Evolutionary conservation across 2,888 invertebrate genomes (phyloP).

Genomic region (Cataglyphis cursor): DNA sequence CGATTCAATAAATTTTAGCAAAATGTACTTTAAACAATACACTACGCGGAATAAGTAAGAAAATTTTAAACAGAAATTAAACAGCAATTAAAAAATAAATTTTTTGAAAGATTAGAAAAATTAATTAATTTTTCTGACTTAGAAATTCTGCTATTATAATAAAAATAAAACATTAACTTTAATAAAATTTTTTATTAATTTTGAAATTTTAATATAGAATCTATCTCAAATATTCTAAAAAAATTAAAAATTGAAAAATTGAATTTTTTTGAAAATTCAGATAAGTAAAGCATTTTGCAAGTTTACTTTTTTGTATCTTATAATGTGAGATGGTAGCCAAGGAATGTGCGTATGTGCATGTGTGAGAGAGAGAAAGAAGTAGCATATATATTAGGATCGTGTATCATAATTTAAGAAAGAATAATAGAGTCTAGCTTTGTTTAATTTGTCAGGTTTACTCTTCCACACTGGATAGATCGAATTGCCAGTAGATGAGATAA

Average conservation of each 20-base stretch:
- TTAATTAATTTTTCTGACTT: neutral
- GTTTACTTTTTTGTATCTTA: neutral
- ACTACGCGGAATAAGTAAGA: neutral
- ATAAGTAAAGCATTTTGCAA: neutral
- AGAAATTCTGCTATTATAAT: neutral
- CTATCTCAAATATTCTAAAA: neutral
- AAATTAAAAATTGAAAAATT: neutral
- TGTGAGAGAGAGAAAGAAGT: neutral
- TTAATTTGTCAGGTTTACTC: conserved; percentile 40
- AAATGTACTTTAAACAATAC: neutral
- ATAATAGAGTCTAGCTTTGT: conserved; percentile 31
- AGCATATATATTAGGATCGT: neutral
- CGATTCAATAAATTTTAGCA: neutral
- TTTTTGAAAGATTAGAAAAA: neutral
- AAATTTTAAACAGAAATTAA: neutral
- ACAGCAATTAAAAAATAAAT: neutral
- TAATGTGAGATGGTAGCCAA: neutral
- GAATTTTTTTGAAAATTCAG: neutral
- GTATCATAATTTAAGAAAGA: conserved; percentile 30
- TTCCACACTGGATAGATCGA: conserved; percentile 56
- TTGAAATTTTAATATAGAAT: neutral
- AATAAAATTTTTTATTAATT: conserved; percentile 8
- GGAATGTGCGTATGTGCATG: neutral
- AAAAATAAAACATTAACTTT: neutral
- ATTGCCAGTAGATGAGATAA: conserved; percentile 57